phyloP scores from a whole-genome alignment of 2,113 vertebrate genomes.

The Budorcas taxicolor region DNA sequence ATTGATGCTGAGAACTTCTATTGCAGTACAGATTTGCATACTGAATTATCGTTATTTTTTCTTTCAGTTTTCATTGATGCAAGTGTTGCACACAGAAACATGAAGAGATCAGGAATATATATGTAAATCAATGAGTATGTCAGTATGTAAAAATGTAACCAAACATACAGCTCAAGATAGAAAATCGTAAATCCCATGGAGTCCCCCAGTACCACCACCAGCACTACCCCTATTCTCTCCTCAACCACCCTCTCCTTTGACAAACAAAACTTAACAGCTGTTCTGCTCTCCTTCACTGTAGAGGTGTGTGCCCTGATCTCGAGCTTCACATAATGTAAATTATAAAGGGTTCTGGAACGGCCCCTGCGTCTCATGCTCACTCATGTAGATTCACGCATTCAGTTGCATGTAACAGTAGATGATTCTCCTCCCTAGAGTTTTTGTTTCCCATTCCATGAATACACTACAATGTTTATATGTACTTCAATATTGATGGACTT shows the following conservation, averaged over 20 bases:
- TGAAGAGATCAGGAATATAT: not conserved
- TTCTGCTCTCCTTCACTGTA: not conserved
- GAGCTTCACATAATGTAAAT: not conserved
- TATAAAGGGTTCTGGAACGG: not conserved
- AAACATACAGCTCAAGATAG: not conserved
- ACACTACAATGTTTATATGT: not conserved
- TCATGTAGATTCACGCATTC: not conserved
- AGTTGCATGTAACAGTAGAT: not conserved
- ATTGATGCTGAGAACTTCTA: not conserved
- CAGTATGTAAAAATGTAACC: not conserved
- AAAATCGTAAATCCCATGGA: not conserved
- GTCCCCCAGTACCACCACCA: not conserved
- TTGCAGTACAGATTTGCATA: not conserved
- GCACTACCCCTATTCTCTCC: not conserved
- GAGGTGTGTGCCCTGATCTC: not conserved
- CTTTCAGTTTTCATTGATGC: not conserved
- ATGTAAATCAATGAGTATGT: not conserved
- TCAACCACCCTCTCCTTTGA: not conserved
- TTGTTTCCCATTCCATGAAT: not conserved
- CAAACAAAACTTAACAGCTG: not conserved
- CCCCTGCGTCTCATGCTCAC: not conserved
- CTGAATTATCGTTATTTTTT: not conserved
- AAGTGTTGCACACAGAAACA: not conserved
- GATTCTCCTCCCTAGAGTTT: not conserved
- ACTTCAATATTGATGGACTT: not conserved